These are phyloP conservation scores for Sphaerophoria rueppellii DNA, from an alignment of 2,888 invertebrate genomes.

Conservation along the genomic window DNA sequence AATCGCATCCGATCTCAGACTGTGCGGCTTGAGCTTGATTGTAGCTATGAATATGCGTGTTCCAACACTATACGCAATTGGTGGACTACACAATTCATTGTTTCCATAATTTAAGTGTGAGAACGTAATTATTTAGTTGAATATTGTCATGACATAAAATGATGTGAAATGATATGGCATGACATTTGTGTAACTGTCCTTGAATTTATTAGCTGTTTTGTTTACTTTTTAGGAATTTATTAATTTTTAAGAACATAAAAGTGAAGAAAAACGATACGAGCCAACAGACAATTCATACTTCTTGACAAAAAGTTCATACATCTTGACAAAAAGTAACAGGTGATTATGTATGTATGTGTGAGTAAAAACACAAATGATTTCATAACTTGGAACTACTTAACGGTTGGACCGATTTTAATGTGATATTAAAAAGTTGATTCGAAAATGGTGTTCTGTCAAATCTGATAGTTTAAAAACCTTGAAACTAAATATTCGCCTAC, in stretches of 20 bases:
- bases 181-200: slow-evolving; percentile 31
- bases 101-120: slow-evolving; percentile 37
- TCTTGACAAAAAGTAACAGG: too few species aligned
- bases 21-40: neutral
- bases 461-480: too few species aligned
- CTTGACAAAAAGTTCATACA: too few species aligned
- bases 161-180: slow-evolving; percentile 12
- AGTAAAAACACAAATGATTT: too few species aligned
- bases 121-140: slow-evolving; percentile 9
- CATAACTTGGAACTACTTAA: too few species aligned
- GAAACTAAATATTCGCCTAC: too few species aligned
- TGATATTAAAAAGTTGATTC: too few species aligned
- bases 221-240: neutral
- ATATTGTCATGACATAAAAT: slow-evolving; percentile 21
- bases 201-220: slow-evolving; percentile 15
- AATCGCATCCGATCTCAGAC: slow-evolving; percentile 1
- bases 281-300: neutral
- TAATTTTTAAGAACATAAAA: neutral
- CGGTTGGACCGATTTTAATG: too few species aligned
- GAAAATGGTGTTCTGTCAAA: too few species aligned
- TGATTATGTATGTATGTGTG: too few species aligned
- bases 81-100: slow-evolving; percentile 44
- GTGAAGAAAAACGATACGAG: neutral
- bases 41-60: slow-evolving; percentile 41
- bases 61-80: slow-evolving; percentile 36